Percentiles rank a stretch among this genome's conserved stretches.
These are phyloP conservation scores for Acheta domesticus DNA, from an alignment of 2,888 invertebrate species.

Conservation along the genomic window DNA sequence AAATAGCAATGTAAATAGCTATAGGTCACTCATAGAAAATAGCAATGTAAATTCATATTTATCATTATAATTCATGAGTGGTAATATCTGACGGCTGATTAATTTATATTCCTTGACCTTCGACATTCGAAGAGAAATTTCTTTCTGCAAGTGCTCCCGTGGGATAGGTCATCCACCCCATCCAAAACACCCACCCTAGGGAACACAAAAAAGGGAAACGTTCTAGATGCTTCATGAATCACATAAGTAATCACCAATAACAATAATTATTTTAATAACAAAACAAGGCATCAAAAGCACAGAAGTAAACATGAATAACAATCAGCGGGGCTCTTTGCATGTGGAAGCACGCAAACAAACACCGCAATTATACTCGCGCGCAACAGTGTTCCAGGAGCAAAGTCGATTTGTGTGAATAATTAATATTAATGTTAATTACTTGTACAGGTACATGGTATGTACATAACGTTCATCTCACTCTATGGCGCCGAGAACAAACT, in stretches of 20 bases:
- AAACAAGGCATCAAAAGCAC: background rate
- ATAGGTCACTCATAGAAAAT: no score
- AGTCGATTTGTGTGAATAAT: slow-evolving; percentile 7
- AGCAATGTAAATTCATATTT: no score
- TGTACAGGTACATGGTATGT: background rate
- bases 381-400: background rate
- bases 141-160: no score
- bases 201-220: background rate
- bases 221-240: background rate
- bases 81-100: no score
- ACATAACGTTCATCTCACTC: background rate
- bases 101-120: no score
- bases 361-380: background rate
- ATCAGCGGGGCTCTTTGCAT: background rate
- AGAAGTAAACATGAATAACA: background rate
- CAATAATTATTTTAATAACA: background rate
- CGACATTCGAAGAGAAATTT: no score
- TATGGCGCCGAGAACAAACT: background rate
- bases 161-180: no score
- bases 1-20: no score
- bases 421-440: slow-evolving; percentile 2
- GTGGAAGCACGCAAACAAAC: background rate
- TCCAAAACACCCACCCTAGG: no score
- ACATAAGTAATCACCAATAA: slow-evolving; percentile 2
- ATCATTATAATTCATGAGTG: no score